Conservation (phyloP, 2,888 invertebrate genomes). For the Muscina levida region DNA sequence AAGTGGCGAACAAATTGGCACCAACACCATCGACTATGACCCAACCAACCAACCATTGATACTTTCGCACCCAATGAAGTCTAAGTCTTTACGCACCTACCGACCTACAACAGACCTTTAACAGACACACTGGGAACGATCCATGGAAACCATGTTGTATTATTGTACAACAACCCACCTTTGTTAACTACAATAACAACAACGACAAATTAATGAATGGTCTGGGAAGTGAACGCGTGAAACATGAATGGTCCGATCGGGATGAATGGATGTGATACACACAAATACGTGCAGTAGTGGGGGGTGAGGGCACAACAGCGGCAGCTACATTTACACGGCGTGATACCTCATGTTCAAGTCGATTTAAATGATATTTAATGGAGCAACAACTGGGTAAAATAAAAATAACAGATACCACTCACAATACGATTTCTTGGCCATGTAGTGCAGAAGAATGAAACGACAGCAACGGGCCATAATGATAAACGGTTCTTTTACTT, state of each 20-base stretch:
- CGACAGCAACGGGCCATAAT: conserved; percentile 16
- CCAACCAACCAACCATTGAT: not conserved
- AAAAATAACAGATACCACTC: conserved; percentile 21
- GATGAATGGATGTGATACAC: too few species aligned
- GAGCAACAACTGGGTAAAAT: conserved; percentile 50
- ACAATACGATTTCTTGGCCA: conserved; percentile 42
- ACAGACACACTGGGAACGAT: conserved; percentile 17
- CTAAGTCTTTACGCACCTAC: not conserved
- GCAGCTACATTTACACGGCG: conserved; percentile 37
- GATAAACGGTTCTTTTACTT: conserved; percentile 27
- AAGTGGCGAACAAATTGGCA: conserved; percentile 1
- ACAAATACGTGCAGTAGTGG: too few species aligned
- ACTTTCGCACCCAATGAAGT: not conserved
- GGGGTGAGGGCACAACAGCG: not conserved
- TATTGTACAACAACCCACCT: too few species aligned
- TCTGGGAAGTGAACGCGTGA: not conserved
- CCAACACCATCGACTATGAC: not conserved
- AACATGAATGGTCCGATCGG: not conserved
- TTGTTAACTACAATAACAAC: conserved; percentile 13
- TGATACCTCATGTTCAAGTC: conserved; percentile 55
- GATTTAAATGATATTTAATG: conserved; percentile 60
- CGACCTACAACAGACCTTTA: not conserved
- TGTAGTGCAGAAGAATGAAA: conserved; percentile 17
- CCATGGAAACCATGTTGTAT: conserved; percentile 5
- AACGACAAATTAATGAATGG: conserved; percentile 25